These are phyloP conservation scores for Machimus atricapillus DNA, from an alignment of 2,888 invertebrate genomes.

Conservation along the genomic window DNA sequence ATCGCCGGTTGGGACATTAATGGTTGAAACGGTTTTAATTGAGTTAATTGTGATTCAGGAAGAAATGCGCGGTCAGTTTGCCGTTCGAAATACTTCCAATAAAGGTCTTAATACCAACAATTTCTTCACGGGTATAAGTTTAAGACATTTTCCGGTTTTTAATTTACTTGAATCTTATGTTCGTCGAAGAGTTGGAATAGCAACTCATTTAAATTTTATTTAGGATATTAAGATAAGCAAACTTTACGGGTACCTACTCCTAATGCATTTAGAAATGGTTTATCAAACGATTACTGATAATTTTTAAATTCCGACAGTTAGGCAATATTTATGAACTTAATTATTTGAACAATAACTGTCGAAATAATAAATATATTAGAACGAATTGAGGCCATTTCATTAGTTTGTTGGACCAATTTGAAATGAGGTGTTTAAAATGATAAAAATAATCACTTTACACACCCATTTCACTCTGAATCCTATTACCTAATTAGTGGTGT, in stretches of 20 bases:
- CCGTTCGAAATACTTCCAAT: background rate
- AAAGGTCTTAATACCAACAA: background rate
- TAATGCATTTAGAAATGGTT: background rate
- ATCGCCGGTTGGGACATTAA: background rate
- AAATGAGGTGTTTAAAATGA: no score
- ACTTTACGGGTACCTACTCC: background rate
- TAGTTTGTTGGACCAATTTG: background rate
- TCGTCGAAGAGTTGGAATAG: background rate
- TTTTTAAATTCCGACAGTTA: background rate
- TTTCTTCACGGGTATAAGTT: background rate
- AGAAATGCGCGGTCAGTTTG: background rate
- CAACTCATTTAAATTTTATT: background rate
- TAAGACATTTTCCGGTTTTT: background rate
- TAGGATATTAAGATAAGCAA: background rate
- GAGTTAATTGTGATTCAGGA: slow-evolving; percentile 37
- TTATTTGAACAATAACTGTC: background rate
- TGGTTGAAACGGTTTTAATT: slow-evolving; percentile 18
- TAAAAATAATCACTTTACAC: no score
- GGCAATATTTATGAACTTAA: background rate
- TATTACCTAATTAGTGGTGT: no score
- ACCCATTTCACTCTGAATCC: no score
- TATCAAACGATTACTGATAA: background rate
- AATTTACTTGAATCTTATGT: background rate
- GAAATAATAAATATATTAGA: background rate
- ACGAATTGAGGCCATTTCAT: background rate